Base-by-base conservation (phyloP, 2,888 invertebrate species). In the Frankliniella fusca region DNA sequence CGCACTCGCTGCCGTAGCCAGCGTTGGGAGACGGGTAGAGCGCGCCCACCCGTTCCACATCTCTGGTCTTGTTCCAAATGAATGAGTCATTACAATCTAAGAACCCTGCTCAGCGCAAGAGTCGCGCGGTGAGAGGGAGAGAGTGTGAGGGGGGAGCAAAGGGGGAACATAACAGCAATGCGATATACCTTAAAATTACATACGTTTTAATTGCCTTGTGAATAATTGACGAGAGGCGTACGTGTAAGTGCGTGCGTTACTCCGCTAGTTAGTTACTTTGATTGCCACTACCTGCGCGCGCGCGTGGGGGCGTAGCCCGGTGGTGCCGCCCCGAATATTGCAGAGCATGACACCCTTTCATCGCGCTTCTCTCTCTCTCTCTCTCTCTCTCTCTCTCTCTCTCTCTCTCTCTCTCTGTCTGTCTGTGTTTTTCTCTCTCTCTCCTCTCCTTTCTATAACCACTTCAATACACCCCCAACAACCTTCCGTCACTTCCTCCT, bases 131-230 rank as follows among this genome's bases (percentile, higher is more conserved):
- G 70, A n/a, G 70, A 70, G 70, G 27, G 27, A 76, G 70, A 61
- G 61, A 15, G 61, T 18, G 61, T 7, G 61, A 12, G 61, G n/a
- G 61, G 38, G 38, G 38, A 38, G 38, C 38, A 38, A 38, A 38
- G 38, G 38, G 38, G 38, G 38, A 38, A 38, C 5, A 38, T 38
- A 38, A 38, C 38, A 38, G 38, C 38, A 38, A 20, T 54, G 54
- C 54, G 18, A 54, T 76, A 76, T 27, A 27, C 70, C 70, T 76
- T 76, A 76, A 76, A 76, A 76, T 76, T 76, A 76, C 70, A 76
- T 76, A 76, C 70, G 23, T 76, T 76, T 76, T 76, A 76, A 76
- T 76, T 76, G 70, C 70, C 27, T 76, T 76, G 70, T 76, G 70
- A 76, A 76, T 76, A 23, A 76, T 76, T 76, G 70, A 76, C 70